Evolutionary conservation across 2,888 invertebrate species (phyloP), one percentile per base, ranked within the genome.

Genomic region (Macropis europaea): DNA sequence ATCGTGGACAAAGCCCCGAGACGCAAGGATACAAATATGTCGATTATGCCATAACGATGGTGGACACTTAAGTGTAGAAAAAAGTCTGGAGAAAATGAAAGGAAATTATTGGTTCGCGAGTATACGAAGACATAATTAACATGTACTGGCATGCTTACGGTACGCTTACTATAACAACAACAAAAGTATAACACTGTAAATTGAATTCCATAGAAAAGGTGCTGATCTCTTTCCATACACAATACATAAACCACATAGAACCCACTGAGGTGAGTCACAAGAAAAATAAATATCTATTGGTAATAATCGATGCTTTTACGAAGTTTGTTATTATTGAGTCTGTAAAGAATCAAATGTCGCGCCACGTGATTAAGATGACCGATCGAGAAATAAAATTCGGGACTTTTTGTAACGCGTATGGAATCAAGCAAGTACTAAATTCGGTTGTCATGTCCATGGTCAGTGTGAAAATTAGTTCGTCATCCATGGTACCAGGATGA

Each of bases 1-100:
- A n/a, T n/a, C n/a, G n/a, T n/a, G n/a, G n/a, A n/a, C n/a, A n/a
- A n/a, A n/a, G n/a, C n/a, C n/a, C n/a, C n/a, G n/a, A 5, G 24
- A 15, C 1, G 38, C 34, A 1, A 9, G 43, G n/a, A n/a, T 57
- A 5, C 45, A 57, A 7, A 47, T 47, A 1, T 45, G 47, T 13
- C 32, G 57, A 11, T 5, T 57, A 1, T 57, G 47, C 17, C 57
- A 54, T 19, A 19, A 56, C 22, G 56, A 42, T 28, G 28, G 42
- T 0, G 54, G 54, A n/a, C 54, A 54, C 3, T n/a, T 54, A 1
- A 19, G 42, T 1, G 2, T 13, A 2, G 42, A 54, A 5, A 54
- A 54, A 9, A 54, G 40, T 3, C 7, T 54, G 11, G 54, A 54
- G 4, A n/a, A 40, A 6, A 40, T 54, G 1, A 38, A 28, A n/a